Evolutionary conservation across 2,797 vertebrate genomes (phyloP).

Genomic region (Pogonophryne albipinna): DNA sequence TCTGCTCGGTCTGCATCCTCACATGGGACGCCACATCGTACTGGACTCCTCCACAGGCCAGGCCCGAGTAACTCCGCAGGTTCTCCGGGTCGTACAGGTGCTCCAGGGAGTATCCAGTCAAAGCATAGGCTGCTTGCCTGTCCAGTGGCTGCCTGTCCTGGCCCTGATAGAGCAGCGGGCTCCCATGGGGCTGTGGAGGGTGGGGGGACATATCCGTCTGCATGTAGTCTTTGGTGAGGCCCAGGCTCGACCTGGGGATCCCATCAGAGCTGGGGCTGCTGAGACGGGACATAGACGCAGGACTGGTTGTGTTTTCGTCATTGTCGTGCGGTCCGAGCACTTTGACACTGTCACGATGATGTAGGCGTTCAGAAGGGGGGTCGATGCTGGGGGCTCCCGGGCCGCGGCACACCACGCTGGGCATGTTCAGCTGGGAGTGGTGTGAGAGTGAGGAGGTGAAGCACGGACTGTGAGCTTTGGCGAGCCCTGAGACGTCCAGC

Average conservation of each 20-base stretch:
- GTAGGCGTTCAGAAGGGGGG: conserved; percentile 88
- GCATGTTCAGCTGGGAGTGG: conserved; percentile 87
- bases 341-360: conserved; percentile 87
- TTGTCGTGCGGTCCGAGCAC: conserved; percentile 88
- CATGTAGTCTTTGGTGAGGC: conserved; percentile 91
- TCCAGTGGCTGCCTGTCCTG: conserved; percentile 92
- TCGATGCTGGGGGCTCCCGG: conserved; percentile 81
- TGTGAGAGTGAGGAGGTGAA: conserved; percentile 85
- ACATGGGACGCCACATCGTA: conserved; percentile 93
- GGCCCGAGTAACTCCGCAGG: conserved; percentile 91
- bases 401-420: conserved; percentile 88
- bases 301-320: conserved; percentile 89
- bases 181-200: conserved; percentile 86
- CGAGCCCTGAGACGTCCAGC: conserved; percentile 88
- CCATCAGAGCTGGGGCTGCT: conserved; percentile 93
- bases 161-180: conserved; percentile 89
- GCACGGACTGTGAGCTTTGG: conserved; percentile 90
- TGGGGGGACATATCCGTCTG: conserved; percentile 91
- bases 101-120: conserved; percentile 95
- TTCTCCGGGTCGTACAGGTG: conserved; percentile 93
- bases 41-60: conserved; percentile 92
- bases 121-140: conserved; percentile 91
- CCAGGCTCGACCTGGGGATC: conserved; percentile 85
- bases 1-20: conserved; percentile 94
- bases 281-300: conserved; percentile 90